Base-by-base conservation (phyloP, 37 sponge, comb jelly and placozoan species). In the Beroe forskalii region DNA sequence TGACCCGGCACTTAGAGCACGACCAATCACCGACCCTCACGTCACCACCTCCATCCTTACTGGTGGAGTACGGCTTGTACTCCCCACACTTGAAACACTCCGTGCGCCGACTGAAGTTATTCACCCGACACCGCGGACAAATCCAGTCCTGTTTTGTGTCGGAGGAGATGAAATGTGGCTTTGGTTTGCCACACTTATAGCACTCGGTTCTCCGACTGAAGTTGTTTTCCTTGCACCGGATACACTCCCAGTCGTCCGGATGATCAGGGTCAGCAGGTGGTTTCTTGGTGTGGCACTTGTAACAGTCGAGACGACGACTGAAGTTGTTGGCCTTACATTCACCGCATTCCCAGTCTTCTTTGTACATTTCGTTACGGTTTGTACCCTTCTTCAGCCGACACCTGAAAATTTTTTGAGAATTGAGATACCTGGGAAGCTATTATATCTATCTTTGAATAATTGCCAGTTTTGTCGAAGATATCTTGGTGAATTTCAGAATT, bases 11-110 rank as follows among this genome's bases (percentile, higher is more conserved):
- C 30, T 28, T 42, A 22, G 25, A 24, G 40, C 83, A 40, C n/a
- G 6, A 4, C 42, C 83, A 40, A 28, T 76, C 83, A 23, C 83
- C 83, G 38, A 6, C 39, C 25, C 83, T 42, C 44, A 43, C 83
- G 22, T 42, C 40, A 23, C 23, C 83, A 3, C 39, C 83, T 17
- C 48, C 83, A 32, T 20, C 72, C 9, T 19, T 20, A 22, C 39
- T 8, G 6, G 24, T 3, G 39, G 4, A 6, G 6, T 33, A 24
- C 44, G 30, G n/a, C 4, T 28, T 28, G 37, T 3, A 38, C n/a
- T 28, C 83, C 4, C 48, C 83, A 38, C 48, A 40, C 48, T 32
- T 20, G 23, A 43, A 40, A 42, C 83, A 40, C 14, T 76, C 83
- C 3, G 4, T 38, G 4, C 48, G 14, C 48, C 48, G 44, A 20